Evolutionary conservation across 92 coral and sea anemone species (phyloP), one percentile per base, ranked within the genome.

Genomic region (Bergia puertoricense): DNA sequence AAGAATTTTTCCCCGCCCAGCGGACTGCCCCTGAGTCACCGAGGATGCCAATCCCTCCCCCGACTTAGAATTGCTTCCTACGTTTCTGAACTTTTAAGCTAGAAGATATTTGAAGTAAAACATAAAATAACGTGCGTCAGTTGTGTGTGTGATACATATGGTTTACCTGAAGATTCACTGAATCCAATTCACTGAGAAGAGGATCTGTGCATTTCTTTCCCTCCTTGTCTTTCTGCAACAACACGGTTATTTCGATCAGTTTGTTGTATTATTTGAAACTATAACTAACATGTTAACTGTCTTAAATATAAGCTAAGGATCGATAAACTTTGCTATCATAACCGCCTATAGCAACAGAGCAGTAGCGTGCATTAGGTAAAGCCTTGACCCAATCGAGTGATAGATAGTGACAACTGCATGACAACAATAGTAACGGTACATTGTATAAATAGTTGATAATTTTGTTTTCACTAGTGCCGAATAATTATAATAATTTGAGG

Each of bases 201-300:
- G 93, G 91, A 65, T 97, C 99, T 5, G 99, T 95, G 74, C 99
- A 95, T 73, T 93, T 87, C 72, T 86, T 86, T 74, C 73, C 91
- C 51, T 93, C 83, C n/a, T 85, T 42, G 46, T 18, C 89, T 74
- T 91, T 93, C 96, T 94, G 86, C 76, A 71, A 54, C 62, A 69
- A 44, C 16, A 68, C 5, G 50, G 56, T 73, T 38, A 40, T 85
- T 4, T 77, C 79, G 3, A 15, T n/a, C 48, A 15, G 8, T 10
- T 62, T 54, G 5, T 8, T 57, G 22, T 11, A 44, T n/a, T 74
- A 6, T 43, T 42, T 39, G 59, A 85, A 79, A 20, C 42, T n/a
- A 44, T 37, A 30, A 67, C 16, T 14, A 84, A 59, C 1, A 41
- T 20, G 14, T 48, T 8, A 40, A 4, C 14, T 79, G 42, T 22